Percentiles rank a stretch among this genome's conserved stretches.
Evolutionary conservation across 2,113 vertebrate genomes (phyloP).

Genomic region (Aphyosemion australe): DNA sequence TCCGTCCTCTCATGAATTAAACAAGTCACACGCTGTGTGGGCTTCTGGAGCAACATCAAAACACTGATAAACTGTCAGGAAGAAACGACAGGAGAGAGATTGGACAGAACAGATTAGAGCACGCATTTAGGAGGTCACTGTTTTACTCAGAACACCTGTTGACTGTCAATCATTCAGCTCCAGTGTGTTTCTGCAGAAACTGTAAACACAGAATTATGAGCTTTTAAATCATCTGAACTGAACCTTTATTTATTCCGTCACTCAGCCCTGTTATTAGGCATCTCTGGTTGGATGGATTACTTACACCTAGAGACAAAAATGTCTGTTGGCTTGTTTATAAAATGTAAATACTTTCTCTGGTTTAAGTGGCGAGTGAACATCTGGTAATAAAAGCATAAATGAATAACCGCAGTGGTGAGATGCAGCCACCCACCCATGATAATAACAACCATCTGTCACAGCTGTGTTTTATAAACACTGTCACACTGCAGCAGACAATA

Average conservation of each 20-base stretch:
- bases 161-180: constrained; percentile 14
- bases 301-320: constrained; percentile 12
- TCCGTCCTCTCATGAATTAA: too few relatives aligned
- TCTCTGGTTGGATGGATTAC: background rate
- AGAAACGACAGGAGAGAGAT: constrained; percentile 1
- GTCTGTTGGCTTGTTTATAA: constrained; percentile 6
- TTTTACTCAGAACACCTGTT: constrained; percentile 25
- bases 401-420: constrained; percentile 13
- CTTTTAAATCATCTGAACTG: background rate
- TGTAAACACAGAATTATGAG: background rate
- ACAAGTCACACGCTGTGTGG: too few relatives aligned
- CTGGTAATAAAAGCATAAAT: constrained; percentile 9
- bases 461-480: constrained; percentile 14
- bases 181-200: constrained; percentile 7
- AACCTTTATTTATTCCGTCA: constrained; percentile 9
- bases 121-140: constrained; percentile 10
- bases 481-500: background rate
- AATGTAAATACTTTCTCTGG: constrained; percentile 17
- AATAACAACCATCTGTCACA: constrained; percentile 23
- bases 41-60: background rate
- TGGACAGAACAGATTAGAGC: constrained; percentile 5
- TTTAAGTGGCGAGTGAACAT: background rate
- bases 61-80: constrained; percentile 4
- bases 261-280: background rate
- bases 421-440: constrained; percentile 11